These are phyloP conservation scores for Neosilurus mollespiculum DNA, from an alignment of 2,797 vertebrate species.

Conservation along the genomic window DNA sequence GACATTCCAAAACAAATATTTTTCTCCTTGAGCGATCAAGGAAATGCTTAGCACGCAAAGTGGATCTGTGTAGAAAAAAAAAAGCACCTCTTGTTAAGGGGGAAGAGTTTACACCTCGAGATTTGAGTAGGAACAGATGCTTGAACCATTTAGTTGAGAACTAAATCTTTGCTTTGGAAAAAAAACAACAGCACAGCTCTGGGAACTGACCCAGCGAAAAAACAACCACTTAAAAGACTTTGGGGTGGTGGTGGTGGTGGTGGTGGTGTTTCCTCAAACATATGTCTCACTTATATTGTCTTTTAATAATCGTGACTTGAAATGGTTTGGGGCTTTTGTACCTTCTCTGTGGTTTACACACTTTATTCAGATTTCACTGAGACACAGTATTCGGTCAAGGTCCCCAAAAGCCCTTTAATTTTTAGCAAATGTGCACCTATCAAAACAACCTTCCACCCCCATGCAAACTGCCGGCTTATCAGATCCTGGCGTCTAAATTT, in stretches of 20 bases:
- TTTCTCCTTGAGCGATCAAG: conserved; percentile 24
- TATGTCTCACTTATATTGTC: neutral
- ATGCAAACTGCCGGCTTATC: conserved; percentile 39
- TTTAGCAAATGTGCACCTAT: conserved; percentile 17
- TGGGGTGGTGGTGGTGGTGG: too few relatives aligned
- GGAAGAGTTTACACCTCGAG: neutral
- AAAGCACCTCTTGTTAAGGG: neutral
- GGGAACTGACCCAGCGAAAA: neutral
- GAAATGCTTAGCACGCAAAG: conserved; percentile 47
- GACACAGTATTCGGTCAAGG: neutral
- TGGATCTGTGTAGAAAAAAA: conserved; percentile 19
- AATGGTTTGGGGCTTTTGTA: neutral
- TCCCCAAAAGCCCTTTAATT: neutral
- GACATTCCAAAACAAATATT: conserved; percentile 47
- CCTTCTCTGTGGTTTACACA: neutral
- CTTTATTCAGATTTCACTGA: neutral
- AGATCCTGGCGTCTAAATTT: conserved; percentile 44
- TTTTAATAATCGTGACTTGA: conserved; percentile 1
- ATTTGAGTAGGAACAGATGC: conserved; percentile 15
- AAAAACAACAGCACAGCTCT: too few relatives aligned
- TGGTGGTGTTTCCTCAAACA: neutral
- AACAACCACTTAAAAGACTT: neutral
- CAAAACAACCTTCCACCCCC: conserved; percentile 29
- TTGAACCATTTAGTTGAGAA: conserved; percentile 2
- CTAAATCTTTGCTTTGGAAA: conserved; percentile 20